phyloP scores from a whole-genome alignment of 1,140 invertebrate genomes.

The Atta texana region DNA sequence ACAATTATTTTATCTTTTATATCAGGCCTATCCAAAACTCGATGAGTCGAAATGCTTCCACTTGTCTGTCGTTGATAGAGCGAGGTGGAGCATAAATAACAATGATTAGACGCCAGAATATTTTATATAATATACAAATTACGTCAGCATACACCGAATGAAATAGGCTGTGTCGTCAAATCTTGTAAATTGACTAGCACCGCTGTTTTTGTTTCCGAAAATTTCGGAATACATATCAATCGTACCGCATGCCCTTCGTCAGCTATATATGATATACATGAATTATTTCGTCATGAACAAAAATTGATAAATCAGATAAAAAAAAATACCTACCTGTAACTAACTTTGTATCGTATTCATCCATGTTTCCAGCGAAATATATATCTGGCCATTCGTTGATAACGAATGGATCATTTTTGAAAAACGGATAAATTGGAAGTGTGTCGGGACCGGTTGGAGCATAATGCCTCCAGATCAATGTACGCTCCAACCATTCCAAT shows the following conservation, averaged over 20 bases:
- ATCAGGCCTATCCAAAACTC: no score
- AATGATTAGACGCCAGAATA: no score
- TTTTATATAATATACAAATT: constrained; percentile 49
- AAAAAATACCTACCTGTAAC: constrained; percentile 86
- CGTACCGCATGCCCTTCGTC: constrained; percentile 88
- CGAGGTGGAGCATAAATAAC: no score
- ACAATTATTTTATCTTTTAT: constrained; percentile 14
- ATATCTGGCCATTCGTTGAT: constrained; percentile 94
- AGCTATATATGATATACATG: constrained; percentile 83
- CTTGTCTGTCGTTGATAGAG: no score
- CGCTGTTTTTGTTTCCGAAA: constrained; percentile 88
- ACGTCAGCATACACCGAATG: constrained; percentile 83
- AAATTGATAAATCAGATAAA: not conserved
- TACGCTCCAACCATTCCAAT: constrained; percentile 89
- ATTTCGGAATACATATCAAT: constrained; percentile 90
- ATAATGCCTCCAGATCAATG: constrained; percentile 94
- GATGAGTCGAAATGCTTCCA: no score
- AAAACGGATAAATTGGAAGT: constrained; percentile 94
- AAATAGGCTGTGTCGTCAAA: constrained; percentile 88
- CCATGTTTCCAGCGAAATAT: constrained; percentile 96
- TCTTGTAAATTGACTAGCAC: constrained; percentile 90
- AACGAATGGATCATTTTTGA: constrained; percentile 95
- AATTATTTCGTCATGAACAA: constrained; percentile 26
- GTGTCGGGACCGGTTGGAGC: constrained; percentile 98
- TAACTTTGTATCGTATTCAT: constrained; percentile 90